phyloP scores from a whole-genome alignment of 1,140 invertebrate genomes.

The Drosophila baimaii region DNA sequence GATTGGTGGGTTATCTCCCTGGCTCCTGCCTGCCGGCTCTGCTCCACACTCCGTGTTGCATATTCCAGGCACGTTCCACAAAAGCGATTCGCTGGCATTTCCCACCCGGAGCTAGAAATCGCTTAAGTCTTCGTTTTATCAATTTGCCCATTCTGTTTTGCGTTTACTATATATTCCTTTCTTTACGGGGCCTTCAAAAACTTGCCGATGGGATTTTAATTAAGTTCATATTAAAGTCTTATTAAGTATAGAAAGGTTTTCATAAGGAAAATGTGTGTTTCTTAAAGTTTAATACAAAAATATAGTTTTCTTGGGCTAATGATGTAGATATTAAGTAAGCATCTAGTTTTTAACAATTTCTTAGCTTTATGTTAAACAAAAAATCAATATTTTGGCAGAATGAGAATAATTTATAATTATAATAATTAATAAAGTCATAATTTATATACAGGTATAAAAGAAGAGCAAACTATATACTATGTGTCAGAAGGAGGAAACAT shows the following conservation, averaged over 20 bases:
- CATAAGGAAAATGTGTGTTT: no score
- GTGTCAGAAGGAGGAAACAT: not conserved
- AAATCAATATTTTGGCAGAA: not conserved
- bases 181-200: not conserved
- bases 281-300: no score
- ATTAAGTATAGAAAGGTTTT: not conserved
- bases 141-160: conserved; percentile 40
- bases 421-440: not conserved
- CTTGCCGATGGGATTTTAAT: conserved; percentile 31
- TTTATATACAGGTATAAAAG: not conserved
- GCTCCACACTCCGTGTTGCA: conserved; percentile 19
- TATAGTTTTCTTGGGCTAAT: no score
- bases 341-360: no score
- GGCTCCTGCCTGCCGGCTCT: not conserved
- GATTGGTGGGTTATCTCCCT: conserved; percentile 30
- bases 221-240: conserved; percentile 2
- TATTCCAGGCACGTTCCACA: conserved; percentile 60
- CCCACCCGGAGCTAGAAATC: conserved; percentile 44
- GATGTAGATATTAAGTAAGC: no score
- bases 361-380: no score
- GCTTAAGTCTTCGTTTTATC: conserved; percentile 60
- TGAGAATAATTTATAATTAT: not conserved
- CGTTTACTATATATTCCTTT: conserved; percentile 13
- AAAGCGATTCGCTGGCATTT: conserved; percentile 60
- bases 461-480: not conserved